These are phyloP conservation scores for Orthosia gothica DNA, from an alignment of 2,888 invertebrate genomes.

Conservation along the genomic window DNA sequence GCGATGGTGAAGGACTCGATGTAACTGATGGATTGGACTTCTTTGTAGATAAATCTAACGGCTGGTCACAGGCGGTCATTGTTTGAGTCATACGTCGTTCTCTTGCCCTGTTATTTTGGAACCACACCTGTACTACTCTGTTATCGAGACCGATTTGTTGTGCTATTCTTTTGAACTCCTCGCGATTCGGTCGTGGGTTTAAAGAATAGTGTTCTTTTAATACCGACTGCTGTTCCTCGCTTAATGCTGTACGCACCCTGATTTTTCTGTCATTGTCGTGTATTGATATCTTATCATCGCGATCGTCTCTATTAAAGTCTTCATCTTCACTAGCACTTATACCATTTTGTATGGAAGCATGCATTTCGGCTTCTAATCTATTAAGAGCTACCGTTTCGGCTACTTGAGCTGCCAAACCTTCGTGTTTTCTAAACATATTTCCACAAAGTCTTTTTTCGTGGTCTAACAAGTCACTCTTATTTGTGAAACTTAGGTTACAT, in stretches of 20 bases:
- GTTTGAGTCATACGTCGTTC: conserved; percentile 93
- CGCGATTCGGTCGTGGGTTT: conserved; percentile 98
- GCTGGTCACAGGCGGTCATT: conserved; percentile 93
- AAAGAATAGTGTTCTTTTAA: conserved; percentile 97
- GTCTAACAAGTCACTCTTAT: conserved; percentile 92
- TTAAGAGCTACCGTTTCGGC: conserved; percentile 93
- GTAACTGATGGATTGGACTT: conserved; percentile 92
- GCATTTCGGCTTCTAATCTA: conserved; percentile 88
- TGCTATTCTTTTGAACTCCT: conserved; percentile 98
- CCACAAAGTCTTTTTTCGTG: conserved; percentile 94
- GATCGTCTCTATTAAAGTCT: conserved; percentile 88
- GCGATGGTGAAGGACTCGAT: conserved; percentile 92
- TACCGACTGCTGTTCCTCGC: conserved; percentile 97
- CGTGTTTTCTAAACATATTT: conserved; percentile 92
- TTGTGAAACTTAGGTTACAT: conserved; percentile 92
- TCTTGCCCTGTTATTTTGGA: conserved; percentile 98
- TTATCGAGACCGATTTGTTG: conserved; percentile 94
- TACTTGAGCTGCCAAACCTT: conserved; percentile 95
- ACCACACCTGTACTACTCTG: conserved; percentile 98
- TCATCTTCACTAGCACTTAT: conserved; percentile 93
- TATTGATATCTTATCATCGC: conserved; percentile 90
- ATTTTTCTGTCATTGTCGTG: conserved; percentile 95
- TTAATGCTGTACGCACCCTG: conserved; percentile 98
- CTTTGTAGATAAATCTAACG: conserved; percentile 97
- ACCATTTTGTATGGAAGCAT: conserved; percentile 88